Percentiles rank a stretch among this genome's conserved stretches.
phyloP scores from a whole-genome alignment of 2,113 vertebrate species.

The Platycercus adscitus region DNA sequence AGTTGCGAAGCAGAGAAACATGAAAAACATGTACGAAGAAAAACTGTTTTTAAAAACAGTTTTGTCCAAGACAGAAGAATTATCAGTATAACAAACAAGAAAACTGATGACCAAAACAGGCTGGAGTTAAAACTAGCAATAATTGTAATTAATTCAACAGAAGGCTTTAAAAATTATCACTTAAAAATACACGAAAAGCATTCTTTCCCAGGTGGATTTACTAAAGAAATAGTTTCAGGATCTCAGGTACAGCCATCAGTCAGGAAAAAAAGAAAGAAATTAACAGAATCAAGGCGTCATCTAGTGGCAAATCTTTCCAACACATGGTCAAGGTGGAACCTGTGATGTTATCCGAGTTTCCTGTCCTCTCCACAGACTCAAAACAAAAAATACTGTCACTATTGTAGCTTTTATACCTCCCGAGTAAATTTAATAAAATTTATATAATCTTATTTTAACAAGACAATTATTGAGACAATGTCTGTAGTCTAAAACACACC shows the following conservation, averaged over 20 bases:
- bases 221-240: background rate
- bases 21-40: background rate
- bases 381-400: background rate
- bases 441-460: background rate
- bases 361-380: background rate
- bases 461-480: background rate
- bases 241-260: background rate
- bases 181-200: background rate
- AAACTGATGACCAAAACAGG: background rate
- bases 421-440: background rate
- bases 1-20: background rate
- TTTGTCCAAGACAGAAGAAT: background rate
- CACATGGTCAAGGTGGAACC: background rate
- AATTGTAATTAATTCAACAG: background rate
- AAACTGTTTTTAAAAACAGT: background rate
- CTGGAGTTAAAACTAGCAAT: background rate
- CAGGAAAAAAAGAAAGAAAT: background rate
- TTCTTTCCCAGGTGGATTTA: background rate
- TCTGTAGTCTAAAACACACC: background rate
- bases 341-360: background rate
- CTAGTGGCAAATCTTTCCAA: constrained; percentile 42
- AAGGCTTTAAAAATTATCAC: background rate
- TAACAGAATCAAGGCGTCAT: constrained; percentile 49
- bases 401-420: background rate
- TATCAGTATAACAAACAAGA: background rate